These are phyloP conservation scores for Thecocarcelia acutangulata DNA, from an alignment of 2,888 invertebrate genomes.

Conservation along the genomic window DNA sequence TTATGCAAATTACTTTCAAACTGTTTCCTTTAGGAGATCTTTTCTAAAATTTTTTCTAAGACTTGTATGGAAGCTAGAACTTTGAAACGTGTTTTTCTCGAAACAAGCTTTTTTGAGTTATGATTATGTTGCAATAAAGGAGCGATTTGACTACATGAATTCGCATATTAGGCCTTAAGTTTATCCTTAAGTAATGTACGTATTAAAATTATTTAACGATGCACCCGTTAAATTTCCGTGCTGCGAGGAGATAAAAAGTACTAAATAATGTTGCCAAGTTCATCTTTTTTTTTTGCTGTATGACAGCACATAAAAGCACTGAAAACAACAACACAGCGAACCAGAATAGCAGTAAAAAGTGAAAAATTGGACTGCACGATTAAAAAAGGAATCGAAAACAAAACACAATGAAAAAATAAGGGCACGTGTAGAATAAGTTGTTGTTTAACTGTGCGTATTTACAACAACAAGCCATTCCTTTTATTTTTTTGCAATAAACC, in stretches of 20 bases:
- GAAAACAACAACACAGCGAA: conserved; percentile 40
- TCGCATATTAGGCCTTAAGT: too few species aligned
- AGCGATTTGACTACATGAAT: too few species aligned
- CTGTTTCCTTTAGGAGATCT: too few species aligned
- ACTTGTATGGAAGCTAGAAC: too few species aligned
- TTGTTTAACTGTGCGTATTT: conserved; percentile 66
- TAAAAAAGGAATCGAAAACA: conserved; percentile 66
- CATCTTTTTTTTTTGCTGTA: conserved; percentile 20
- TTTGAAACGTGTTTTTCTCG: too few species aligned
- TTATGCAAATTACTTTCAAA: too few species aligned
- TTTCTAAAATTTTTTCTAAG: too few species aligned
- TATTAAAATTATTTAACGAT: neutral
- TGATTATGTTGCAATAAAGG: too few species aligned
- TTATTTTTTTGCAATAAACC: conserved; percentile 44
- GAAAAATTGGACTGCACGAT: conserved; percentile 61
- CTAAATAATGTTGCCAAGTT: conserved; percentile 48
- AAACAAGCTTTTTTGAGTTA: too few species aligned
- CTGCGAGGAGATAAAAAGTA: conserved; percentile 8
- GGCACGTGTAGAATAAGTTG: conserved; percentile 76
- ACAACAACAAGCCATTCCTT: conserved; percentile 55
- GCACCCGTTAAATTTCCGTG: conserved; percentile 52
- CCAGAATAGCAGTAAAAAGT: conserved; percentile 64
- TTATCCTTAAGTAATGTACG: too few species aligned
- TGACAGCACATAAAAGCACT: conserved; percentile 43
- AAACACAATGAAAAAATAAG: conserved; percentile 72